Evolutionary conservation across 2,797 vertebrate genomes (phyloP).

Genomic region (Sebastes elongatus): DNA sequence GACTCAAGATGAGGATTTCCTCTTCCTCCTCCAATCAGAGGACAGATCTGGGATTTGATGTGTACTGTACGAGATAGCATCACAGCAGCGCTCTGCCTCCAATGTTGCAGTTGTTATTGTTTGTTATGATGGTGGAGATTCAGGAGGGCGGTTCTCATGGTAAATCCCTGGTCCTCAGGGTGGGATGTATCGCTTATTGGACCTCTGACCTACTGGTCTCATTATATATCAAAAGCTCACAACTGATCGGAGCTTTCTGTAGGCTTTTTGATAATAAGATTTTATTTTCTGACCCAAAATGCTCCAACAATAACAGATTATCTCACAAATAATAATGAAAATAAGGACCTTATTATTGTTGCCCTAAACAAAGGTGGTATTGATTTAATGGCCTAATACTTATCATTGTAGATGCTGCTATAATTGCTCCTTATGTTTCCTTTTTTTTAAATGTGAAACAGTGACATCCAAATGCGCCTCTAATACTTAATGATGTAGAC

Average conservation of each 20-base stretch:
- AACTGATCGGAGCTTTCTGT: not conserved
- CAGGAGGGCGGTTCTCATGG: not conserved
- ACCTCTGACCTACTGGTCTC: slow-evolving; percentile 44
- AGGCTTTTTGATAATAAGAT: not conserved
- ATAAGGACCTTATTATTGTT: not conserved
- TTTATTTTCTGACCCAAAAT: not conserved
- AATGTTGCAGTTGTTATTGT: slow-evolving; percentile 48
- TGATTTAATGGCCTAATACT: not conserved
- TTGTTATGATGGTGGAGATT: slow-evolving; percentile 44
- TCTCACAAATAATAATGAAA: not conserved
- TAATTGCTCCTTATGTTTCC: not conserved
- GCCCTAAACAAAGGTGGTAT: not conserved
- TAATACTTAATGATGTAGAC: slow-evolving; percentile 10
- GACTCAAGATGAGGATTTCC: slow-evolving; percentile 77
- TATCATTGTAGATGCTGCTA: not conserved
- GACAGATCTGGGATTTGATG: slow-evolving; percentile 70
- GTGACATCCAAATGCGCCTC: not conserved
- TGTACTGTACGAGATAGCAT: slow-evolving; percentile 46
- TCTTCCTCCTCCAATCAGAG: slow-evolving; percentile 70
- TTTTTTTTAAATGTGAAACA: not conserved
- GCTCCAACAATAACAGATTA: not conserved
- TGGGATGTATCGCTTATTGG: slow-evolving; percentile 9
- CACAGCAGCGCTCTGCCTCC: slow-evolving; percentile 27
- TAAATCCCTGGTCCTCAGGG: slow-evolving; percentile 24
- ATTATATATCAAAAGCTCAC: slow-evolving; percentile 13